Base-by-base conservation (phyloP, 2,888 invertebrate species). In the Drosophila pegasa region DNA sequence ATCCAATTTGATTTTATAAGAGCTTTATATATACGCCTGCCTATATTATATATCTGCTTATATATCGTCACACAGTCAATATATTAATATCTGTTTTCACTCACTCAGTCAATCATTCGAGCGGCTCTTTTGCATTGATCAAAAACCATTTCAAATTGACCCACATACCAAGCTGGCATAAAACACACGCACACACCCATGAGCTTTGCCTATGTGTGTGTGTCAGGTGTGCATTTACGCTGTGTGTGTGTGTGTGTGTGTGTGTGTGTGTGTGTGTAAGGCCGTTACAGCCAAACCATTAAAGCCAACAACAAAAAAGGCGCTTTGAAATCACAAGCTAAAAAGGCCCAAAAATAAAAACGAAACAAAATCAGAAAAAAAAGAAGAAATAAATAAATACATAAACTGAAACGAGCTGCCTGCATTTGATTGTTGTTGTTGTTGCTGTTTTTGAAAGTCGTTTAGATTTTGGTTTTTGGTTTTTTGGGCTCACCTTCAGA, bases 161-260 rank as follows among this genome's bases (percentile, higher is more conserved):
- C 87, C 84, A 88, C 87, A 88, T 88, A 89, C 89, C 89, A 88
- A 78, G 72, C 74, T 80, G 83, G 80, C 86, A 78, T 43, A 54
- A 9, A 52, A 14, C 31, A 48, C 35, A 35, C 22, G 22, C 14
- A 58, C 27, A 31, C 35, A 31, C 33, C 22, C 18, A 0, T 43
- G 43, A 31, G 55, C 20, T 20, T 1, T 25, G 1, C 25, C 22
- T 43, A 43, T 12, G 48, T 62, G 48, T 52, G 31, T 45, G 22
- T 58, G 35, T 60, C 67, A 86, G 76, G 79, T 86, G 83, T 79
- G 73, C 76, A 75, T 76, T 62, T 70, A 43, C 45, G 12, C 20
- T 58, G 20, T 78, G 43, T 61, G 57, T 65, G 41, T 45, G 83
- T 66, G 65, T 85, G 62, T 82, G 41, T 45, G 83, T 66, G 65